Conservation (phyloP, 2,113 vertebrate species). For the Tamias sibiricus region DNA sequence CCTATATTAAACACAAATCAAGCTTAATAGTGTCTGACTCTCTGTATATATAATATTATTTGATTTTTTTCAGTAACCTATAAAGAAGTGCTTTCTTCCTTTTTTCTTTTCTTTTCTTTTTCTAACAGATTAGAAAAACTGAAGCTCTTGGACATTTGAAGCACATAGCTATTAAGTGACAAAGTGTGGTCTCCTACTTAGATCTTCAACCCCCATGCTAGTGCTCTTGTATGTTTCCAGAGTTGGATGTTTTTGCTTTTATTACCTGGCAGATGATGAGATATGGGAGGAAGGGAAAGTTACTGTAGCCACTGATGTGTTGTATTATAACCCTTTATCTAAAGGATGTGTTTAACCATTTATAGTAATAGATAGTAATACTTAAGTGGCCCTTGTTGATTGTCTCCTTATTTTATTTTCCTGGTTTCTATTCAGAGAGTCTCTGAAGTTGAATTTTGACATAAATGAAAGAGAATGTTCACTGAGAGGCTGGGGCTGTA, state of each 20-base stretch:
- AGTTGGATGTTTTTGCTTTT: conserved; percentile 24
- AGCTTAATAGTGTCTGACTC: conserved; percentile 7
- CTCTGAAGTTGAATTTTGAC: conserved; percentile 17
- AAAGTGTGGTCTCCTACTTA: neutral
- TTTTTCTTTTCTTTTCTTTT: too few species aligned
- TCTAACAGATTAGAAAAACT: conserved; percentile 54
- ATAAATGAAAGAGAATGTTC: too few species aligned
- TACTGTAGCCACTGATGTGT: neutral
- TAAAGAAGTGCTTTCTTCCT: too few species aligned
- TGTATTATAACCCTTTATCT: conserved; percentile 38
- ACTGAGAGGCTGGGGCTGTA: too few species aligned
- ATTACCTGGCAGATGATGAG: neutral
- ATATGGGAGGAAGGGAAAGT: conserved; percentile 19
- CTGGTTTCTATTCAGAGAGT: conserved; percentile 31
- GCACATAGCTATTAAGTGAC: neutral
- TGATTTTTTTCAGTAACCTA: neutral
- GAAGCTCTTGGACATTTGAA: conserved; percentile 8
- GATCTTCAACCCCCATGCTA: neutral
- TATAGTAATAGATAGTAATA: conserved; percentile 52
- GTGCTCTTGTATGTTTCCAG: conserved; percentile 1
- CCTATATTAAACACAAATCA: conserved; percentile 1
- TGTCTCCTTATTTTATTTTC: neutral
- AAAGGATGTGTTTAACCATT: conserved; percentile 45
- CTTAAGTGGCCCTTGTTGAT: neutral
- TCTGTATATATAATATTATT: conserved; percentile 16